phyloP scores from a whole-genome alignment of 2,888 invertebrate species.

The Drosophila vallismaia region DNA sequence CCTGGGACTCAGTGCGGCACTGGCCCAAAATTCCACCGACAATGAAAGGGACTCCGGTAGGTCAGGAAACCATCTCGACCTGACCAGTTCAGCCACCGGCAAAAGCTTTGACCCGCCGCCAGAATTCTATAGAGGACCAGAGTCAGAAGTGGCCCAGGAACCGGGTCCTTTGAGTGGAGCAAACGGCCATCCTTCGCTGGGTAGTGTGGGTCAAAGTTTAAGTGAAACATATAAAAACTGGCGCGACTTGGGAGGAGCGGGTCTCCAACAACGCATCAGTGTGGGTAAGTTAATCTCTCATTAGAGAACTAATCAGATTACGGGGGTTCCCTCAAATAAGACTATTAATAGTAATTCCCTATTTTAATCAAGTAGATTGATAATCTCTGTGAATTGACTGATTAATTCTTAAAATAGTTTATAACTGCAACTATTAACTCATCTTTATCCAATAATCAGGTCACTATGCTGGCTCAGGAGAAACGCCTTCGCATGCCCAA shows the following conservation, averaged over 20 bases:
- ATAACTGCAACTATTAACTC: neutral
- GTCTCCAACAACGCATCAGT: conserved; percentile 75
- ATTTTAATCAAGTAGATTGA: neutral
- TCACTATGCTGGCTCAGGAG: conserved; percentile 57
- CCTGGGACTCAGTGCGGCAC: conserved; percentile 26
- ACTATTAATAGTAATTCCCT: neutral
- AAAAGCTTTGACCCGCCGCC: conserved; percentile 81
- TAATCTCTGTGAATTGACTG: neutral
- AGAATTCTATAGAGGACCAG: conserved; percentile 79
- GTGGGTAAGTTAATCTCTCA: conserved; percentile 68
- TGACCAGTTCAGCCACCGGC: conserved; percentile 54
- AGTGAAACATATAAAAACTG: conserved; percentile 71
- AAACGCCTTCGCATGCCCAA: conserved; percentile 44
- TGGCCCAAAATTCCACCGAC: conserved; percentile 47
- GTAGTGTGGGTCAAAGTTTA: conserved; percentile 55
- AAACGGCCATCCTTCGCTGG: conserved; percentile 24
- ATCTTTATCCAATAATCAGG: conserved; percentile 48
- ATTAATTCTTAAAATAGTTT: neutral
- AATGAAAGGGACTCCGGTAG: neutral
- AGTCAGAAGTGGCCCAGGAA: conserved; percentile 34
- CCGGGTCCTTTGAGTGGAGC: neutral
- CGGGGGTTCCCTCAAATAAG: neutral
- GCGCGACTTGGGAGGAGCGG: conserved; percentile 51
- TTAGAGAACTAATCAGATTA: neutral
- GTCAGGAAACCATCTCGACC: conserved; percentile 52